A percentile compares a stretch with the other conserved stretches of the same genome.
phyloP scores from a whole-genome alignment of 2,888 invertebrate genomes.

The Melieria crassipennis region DNA sequence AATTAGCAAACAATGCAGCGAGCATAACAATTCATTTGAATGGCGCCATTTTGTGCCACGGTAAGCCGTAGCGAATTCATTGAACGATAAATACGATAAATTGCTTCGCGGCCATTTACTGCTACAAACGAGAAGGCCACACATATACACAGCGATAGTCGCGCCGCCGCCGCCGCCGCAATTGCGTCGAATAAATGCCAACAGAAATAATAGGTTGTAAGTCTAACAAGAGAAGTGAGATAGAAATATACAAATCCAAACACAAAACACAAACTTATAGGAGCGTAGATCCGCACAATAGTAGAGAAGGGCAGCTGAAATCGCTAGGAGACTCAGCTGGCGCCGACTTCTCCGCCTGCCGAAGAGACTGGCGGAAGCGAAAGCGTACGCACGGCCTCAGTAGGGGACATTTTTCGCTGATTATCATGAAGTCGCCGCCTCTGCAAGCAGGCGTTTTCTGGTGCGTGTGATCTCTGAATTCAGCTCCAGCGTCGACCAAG shows the following conservation, averaged over 20 bases:
- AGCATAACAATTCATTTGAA: conserved; percentile 19
- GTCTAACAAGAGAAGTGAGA: conserved; percentile 17
- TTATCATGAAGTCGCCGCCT: neutral
- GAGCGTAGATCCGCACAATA: too few species aligned
- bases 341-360: too few species aligned
- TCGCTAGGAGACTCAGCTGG: too few species aligned
- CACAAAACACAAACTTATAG: neutral
- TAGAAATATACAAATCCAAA: neutral
- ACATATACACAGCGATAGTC: neutral
- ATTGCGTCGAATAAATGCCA: neutral
- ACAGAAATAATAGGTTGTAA: conserved; percentile 45
- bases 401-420: conserved; percentile 35
- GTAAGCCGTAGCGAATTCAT: conserved; percentile 10
- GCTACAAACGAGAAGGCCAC: neutral
- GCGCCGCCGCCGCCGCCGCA: neutral
- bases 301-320: too few species aligned
- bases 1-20: conserved; percentile 14
- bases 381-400: conserved; percentile 19
- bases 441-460: too few species aligned
- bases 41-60: conserved; percentile 13
- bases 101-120: conserved; percentile 46
- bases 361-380: too few species aligned
- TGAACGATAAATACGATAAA: conserved; percentile 46
- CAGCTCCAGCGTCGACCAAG: too few species aligned
- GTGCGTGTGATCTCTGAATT: too few species aligned